Conservation (phyloP, 2,888 invertebrate species). For the Pantelozetes paolii region DNA sequence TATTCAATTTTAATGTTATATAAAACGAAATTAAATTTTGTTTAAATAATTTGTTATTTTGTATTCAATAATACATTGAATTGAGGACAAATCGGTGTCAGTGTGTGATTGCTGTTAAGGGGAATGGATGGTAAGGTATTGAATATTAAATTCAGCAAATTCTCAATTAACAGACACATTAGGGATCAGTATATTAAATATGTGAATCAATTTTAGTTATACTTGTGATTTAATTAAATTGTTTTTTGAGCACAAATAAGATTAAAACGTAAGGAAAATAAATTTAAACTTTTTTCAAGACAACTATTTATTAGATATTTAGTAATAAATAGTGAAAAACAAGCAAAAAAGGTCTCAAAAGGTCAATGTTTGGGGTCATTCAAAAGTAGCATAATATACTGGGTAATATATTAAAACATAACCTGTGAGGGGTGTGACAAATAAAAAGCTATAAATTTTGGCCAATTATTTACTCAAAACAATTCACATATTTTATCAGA, state of each 20-base stretch:
- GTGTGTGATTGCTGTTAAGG: background rate
- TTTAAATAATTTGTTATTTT: no score
- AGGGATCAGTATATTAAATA: no score
- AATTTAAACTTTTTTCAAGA: background rate
- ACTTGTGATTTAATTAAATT: no score
- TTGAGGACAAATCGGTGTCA: conserved; percentile 8
- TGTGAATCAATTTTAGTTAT: no score
- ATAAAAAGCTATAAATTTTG: conserved; percentile 29
- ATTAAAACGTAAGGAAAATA: background rate
- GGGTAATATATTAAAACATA: background rate
- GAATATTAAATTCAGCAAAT: background rate
- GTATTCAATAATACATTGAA: background rate
- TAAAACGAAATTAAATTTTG: no score
- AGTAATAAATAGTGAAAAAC: conserved; percentile 1
- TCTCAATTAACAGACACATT: background rate
- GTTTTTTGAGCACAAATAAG: no score
- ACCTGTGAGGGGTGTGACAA: conserved; percentile 26
- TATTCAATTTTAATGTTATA: no score
- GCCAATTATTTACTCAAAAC: conserved; percentile 29
- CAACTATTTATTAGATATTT: background rate
- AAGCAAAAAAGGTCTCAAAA: conserved; percentile 2
- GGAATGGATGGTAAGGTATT: background rate
- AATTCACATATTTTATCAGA: background rate
- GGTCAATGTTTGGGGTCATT: conserved; percentile 1
- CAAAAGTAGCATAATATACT: conserved; percentile 4